Evolutionary conservation across 2,113 vertebrate genomes (phyloP).

Genomic region (Clarias gariepinus): DNA sequence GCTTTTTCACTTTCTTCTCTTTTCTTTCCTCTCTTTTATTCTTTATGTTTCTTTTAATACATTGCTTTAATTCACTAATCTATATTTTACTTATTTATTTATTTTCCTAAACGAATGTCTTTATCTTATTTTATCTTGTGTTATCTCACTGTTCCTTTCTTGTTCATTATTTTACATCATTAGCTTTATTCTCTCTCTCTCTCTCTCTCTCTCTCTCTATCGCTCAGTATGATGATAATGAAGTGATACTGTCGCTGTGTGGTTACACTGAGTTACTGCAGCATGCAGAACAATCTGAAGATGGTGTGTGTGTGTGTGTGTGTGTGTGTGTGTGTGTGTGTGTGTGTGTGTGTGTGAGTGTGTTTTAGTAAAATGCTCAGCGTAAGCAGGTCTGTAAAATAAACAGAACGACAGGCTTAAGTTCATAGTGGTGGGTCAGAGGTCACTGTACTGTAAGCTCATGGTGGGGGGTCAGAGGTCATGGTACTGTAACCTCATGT

Average conservation of each 20-base stretch:
- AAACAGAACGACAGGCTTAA: too few species aligned
- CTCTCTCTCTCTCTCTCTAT: neutral
- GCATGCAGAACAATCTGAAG: neutral
- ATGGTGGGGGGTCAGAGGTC: too few species aligned
- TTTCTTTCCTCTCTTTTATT: neutral
- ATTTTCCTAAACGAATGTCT: neutral
- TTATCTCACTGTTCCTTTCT: neutral
- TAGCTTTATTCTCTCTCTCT: neutral
- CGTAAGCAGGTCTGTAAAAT: neutral
- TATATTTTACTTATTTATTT: neutral
- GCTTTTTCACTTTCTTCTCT: neutral
- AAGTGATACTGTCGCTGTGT: neutral
- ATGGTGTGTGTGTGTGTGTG: neutral
- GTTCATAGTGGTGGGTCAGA: too few species aligned
- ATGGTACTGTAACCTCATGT: too few species aligned
- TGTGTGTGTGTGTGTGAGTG: neutral
- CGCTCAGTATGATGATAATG: neutral
- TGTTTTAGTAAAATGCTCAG: too few species aligned
- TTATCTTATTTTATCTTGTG: neutral
- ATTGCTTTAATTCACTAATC: neutral
- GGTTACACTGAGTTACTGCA: neutral
- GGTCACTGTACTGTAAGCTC: too few species aligned
- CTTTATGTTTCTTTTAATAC: neutral
- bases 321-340: constrained; percentile 6
- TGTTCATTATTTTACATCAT: neutral